Conservation (phyloP, 2,888 invertebrate genomes). For the Adelognathus sp. region DNA sequence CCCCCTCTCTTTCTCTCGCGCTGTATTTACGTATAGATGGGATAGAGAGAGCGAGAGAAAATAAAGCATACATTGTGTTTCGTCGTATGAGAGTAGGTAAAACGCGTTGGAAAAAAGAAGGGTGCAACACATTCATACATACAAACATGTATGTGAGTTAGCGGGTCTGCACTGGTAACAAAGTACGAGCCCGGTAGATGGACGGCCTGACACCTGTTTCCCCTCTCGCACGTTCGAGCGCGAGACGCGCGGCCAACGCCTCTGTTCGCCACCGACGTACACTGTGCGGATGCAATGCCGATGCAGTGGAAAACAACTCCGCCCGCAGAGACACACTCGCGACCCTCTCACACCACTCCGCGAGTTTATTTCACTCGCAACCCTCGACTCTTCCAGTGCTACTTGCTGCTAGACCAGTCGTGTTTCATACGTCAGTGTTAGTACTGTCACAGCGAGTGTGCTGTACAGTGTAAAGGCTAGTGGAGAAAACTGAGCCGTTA, state of each 20-base stretch:
- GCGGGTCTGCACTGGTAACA: slow-evolving; percentile 5
- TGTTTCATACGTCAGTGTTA: no score
- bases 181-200: slow-evolving; percentile 19
- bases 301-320: slow-evolving; percentile 23
- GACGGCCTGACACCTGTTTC: slow-evolving; percentile 46
- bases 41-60: not conserved
- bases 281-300: slow-evolving; percentile 15
- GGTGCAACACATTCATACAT: no score
- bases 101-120: slow-evolving; percentile 14
- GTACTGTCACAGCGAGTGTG: no score
- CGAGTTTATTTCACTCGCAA: slow-evolving; percentile 36
- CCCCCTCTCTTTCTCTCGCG: not conserved
- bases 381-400: slow-evolving; percentile 31
- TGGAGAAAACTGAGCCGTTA: no score
- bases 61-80: slow-evolving; percentile 6
- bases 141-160: not conserved
- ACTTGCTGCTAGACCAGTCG: slow-evolving; percentile 4
- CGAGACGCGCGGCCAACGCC: slow-evolving; percentile 16
- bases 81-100: not conserved
- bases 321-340: slow-evolving; percentile 30
- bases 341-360: slow-evolving; percentile 17
- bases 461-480: no score
- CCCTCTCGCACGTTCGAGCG: slow-evolving; percentile 29
- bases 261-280: not conserved
- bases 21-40: not conserved